Base-by-base conservation (phyloP, 2,113 vertebrate genomes). In the Cebidichthys violaceus region DNA sequence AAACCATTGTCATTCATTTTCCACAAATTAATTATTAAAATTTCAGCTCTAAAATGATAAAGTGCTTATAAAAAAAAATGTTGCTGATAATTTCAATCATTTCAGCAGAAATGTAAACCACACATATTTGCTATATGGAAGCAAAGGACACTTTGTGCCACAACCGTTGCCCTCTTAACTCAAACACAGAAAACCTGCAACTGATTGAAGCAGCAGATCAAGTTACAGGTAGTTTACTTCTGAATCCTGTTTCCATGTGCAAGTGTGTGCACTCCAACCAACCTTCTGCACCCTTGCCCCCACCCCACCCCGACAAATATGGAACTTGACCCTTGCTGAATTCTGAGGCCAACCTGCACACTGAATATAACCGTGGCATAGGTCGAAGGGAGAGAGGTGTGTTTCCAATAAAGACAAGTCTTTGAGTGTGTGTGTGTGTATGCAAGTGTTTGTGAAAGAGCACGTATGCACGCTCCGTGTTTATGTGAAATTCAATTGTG, bases 261-360 rank as follows among this genome's bases (percentile, higher is more conserved):
- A 17, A 62, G 74, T 39, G 15, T 37, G 81, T 79, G 88, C 73
- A 54, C 82, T 65, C 61, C 50, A 27, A 67, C 71, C 73, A 71
- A 60, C 82, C 87, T 67, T 71, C 60, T 37, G 60, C 57, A 72
- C 67, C 80, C 82, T 84, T 54, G 77, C 70, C 76, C 71, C 13
- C 57, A 75, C 77, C 84, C 89, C 76, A 59, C 64, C 76, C 78
- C 66, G 70, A 73, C 83, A 87, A 81, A 77, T 81, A 76, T 85
- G 92, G 87, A 92, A 93, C 88, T 90, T 92, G 92, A 94, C 89
- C 92, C 92, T 82, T 68, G 88, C 75, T 77, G 79, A 87, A 76
- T 84, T 82, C 83, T 82, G 64, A 84, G 24, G 74, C 73, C 50
- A 18, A 86, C 76, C 89, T 80, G 68, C 82, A 76, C 71, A 81